Evolutionary conservation across 2,888 invertebrate genomes (phyloP).

Genomic region (Epistrophe grossulariae): DNA sequence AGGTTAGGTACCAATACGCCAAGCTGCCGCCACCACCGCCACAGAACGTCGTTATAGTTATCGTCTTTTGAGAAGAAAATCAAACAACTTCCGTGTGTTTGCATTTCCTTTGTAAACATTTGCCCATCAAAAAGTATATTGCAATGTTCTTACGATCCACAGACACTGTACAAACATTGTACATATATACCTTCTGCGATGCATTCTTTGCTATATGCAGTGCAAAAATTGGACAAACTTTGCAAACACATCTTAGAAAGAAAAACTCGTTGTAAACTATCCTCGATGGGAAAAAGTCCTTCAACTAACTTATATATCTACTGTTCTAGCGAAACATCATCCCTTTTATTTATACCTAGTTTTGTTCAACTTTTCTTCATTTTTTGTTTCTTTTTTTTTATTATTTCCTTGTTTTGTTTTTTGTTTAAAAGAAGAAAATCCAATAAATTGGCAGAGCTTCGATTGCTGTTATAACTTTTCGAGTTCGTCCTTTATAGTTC

Average conservation of each 20-base stretch:
- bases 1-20: background rate
- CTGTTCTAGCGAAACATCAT: slow-evolving; percentile 19
- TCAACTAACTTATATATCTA: slow-evolving; percentile 53
- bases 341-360: background rate
- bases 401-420: background rate
- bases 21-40: background rate
- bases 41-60: background rate
- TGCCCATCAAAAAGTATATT: slow-evolving; percentile 41
- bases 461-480: slow-evolving; percentile 63
- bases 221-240: slow-evolving; percentile 62
- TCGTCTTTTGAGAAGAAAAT: slow-evolving; percentile 19
- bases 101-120: slow-evolving; percentile 53
- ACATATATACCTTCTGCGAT: background rate
- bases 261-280: slow-evolving; percentile 65
- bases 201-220: background rate
- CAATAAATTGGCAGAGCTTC: slow-evolving; percentile 72
- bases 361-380: slow-evolving; percentile 8
- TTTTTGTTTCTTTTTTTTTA: background rate
- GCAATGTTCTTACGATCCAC: slow-evolving; percentile 9
- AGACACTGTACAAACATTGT: slow-evolving; percentile 11
- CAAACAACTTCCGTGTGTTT: slow-evolving; percentile 34
- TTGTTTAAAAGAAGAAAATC: slow-evolving; percentile 54
- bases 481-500: slow-evolving; percentile 28
- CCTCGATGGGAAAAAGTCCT: slow-evolving; percentile 54
- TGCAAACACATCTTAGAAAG: slow-evolving; percentile 56